Evolutionary conservation across 1,140 invertebrate genomes (phyloP).

Genomic region (Aphaenogaster rudis): DNA sequence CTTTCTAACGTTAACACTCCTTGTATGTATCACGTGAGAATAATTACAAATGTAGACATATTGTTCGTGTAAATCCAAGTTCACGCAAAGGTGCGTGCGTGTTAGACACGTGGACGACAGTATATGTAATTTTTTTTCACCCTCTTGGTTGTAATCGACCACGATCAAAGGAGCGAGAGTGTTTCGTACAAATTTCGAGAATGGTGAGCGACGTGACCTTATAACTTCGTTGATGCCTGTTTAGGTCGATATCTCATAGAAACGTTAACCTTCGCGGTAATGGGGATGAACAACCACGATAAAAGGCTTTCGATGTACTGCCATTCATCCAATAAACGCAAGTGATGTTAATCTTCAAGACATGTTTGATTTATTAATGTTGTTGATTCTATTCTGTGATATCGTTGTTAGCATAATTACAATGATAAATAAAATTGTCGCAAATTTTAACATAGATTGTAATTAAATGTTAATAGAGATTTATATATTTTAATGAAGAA

Average conservation of each 20-base stretch:
- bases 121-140: slow-evolving; percentile 32
- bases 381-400: not conserved
- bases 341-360: slow-evolving; percentile 17
- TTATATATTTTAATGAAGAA: not conserved
- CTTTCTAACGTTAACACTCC: not conserved
- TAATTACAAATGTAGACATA: not conserved
- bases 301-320: slow-evolving; percentile 60
- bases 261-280: slow-evolving; percentile 28
- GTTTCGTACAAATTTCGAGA: slow-evolving; percentile 43
- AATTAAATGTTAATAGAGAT: not conserved
- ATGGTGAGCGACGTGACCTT: slow-evolving; percentile 31
- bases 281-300: slow-evolving; percentile 38
- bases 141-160: not conserved
- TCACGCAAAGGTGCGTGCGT: not conserved
- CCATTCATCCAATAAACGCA: slow-evolving; percentile 34
- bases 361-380: slow-evolving; percentile 46
- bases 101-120: not conserved
- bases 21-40: not conserved
- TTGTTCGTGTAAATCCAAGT: not conserved
- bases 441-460: not conserved
- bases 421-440: not conserved
- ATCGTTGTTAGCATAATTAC: not conserved
- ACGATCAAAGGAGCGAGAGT: slow-evolving; percentile 4
- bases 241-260: slow-evolving; percentile 39
- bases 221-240: slow-evolving; percentile 18